phyloP scores from a whole-genome alignment of 2,797 vertebrate genomes.

The Avahi laniger region DNA sequence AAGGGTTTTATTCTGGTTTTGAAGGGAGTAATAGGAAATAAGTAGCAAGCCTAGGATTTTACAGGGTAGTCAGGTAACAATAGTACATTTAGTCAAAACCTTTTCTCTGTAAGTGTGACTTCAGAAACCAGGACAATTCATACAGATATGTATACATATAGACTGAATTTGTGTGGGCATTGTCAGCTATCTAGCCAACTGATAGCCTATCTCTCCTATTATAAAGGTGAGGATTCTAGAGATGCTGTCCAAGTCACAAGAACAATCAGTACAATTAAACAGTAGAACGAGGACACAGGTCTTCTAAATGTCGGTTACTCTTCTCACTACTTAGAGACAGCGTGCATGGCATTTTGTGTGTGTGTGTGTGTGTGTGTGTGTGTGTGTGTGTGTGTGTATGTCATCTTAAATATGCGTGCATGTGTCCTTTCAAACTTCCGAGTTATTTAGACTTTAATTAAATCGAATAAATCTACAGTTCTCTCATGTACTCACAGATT shows the following conservation, averaged over 20 bases:
- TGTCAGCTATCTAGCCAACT: neutral
- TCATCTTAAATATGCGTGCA: neutral
- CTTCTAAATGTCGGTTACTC: neutral
- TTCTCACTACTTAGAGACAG: neutral
- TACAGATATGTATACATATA: neutral
- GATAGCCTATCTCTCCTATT: neutral
- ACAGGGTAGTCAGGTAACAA: conserved; percentile 49
- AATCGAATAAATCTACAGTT: conserved; percentile 67
- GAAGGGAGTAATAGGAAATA: conserved; percentile 64
- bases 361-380: neutral
- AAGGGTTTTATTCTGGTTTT: conserved; percentile 52
- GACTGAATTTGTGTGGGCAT: neutral
- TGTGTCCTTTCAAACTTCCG: conserved; percentile 25
- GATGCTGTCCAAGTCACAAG: neutral
- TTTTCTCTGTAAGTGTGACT: neutral
- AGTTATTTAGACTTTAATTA: conserved; percentile 74
- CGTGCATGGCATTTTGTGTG: neutral
- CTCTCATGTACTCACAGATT: conserved; percentile 56
- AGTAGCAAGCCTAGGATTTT: conserved; percentile 43
- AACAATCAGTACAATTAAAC: neutral
- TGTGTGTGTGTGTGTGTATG: neutral
- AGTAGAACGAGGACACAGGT: neutral
- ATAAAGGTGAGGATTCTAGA: neutral
- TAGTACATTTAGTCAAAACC: conserved; percentile 36
- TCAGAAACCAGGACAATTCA: neutral